Base-by-base conservation (phyloP, 1,140 invertebrate species). In the Carposina sasakii region DNA sequence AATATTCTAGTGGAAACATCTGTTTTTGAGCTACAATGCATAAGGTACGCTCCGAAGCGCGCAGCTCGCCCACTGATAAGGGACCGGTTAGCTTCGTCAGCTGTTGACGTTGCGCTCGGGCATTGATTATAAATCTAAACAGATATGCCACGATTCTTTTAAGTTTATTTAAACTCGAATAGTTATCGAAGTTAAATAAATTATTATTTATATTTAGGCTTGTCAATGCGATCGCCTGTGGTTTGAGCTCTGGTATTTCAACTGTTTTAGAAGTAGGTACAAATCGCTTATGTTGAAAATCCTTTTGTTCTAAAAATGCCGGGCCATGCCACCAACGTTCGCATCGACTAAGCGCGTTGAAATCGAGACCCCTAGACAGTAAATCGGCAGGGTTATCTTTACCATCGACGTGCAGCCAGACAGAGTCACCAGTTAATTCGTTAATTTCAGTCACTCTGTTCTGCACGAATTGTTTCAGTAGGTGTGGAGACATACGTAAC, bases 401-500 rank as follows among this genome's bases (percentile, higher is more conserved):
- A 10, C 19, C 13, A 2, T 3, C 2, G n/a, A 47, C 33, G 10
- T 28, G 24, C 3, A 12, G 33, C 44, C 44, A 47, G n/a, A 8
- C 4, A 6, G 6, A 16, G 10, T 3, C 19, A 13, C 33, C 21
- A 10, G 26, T 44, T 1, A 44, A 21, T 20, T 21, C 10, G 12
- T 44, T 13, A 19, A 44, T 72, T 16, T 39, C 60, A 59, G 16
- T n/a, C 16, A 44, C 42, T 20, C 42, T 24, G 28, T 44, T 44
- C 13, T 17, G 13, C 33, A 44, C 42, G 19, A 31, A 44, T 1
- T 17, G 10, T 16, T 44, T 30, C 9, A 44, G 21, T 15, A 13
- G 16, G n/a, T 20, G 4, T 5, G 28, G 26, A 20, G 19, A 15
- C 4, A 21, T 31, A 8, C 19, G 19, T 9, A 44, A 1, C 42